Evolutionary conservation across 2,113 vertebrate genomes (phyloP), one percentile per base, ranked within the genome.

Genomic region (Opisthocomus hoazin): DNA sequence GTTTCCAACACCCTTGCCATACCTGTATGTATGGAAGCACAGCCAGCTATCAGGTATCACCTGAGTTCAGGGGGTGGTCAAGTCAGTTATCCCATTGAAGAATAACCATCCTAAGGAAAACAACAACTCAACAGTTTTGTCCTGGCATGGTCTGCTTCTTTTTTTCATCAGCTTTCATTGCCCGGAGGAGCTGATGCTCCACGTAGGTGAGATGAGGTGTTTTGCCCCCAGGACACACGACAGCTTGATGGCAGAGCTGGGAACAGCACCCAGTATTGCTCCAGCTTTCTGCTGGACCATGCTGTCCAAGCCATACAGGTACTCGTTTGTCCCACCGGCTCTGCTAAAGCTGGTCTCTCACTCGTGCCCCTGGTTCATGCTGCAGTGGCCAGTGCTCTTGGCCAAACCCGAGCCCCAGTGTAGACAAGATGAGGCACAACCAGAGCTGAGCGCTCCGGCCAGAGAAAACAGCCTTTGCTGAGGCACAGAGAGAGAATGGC

Each of bases 21-120:
- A 11, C 24, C 34, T 11, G 29, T 27, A 3, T 39, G 39, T 36
- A 8, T 0, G 1, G 81, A 18, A 43, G n/a, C 54, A 22, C 32
- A 10, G 23, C 10, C 0, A 1, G 50, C 48, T 61, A 1, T 16
- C 1, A 2, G 54, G n/a, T 30, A 27, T 21, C 1, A 0, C 58
- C 29, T 3, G 30, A 21, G 20, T 14, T 15, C 29, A 23, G 22
- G 34, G 50, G n/a, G 15, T 0, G 2, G 9, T 20, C 26, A 24
- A 53, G 6, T 27, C n/a, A 6, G 17, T 48, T 22, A 19, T 75
- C 56, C 34, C 34, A 0, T 3, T 24, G 23, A 54, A 48, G 39
- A 90, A 30, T 3, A 65, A 20, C 36, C 32, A 54, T 18, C 61
- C 5, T 11, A 19, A 58, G 51, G 45, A 36, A 48, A 64, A 70